Evolutionary conservation across 2,113 vertebrate species (phyloP), one percentile per base, ranked within the genome.

Genomic region (Tragelaphus buxtoni): DNA sequence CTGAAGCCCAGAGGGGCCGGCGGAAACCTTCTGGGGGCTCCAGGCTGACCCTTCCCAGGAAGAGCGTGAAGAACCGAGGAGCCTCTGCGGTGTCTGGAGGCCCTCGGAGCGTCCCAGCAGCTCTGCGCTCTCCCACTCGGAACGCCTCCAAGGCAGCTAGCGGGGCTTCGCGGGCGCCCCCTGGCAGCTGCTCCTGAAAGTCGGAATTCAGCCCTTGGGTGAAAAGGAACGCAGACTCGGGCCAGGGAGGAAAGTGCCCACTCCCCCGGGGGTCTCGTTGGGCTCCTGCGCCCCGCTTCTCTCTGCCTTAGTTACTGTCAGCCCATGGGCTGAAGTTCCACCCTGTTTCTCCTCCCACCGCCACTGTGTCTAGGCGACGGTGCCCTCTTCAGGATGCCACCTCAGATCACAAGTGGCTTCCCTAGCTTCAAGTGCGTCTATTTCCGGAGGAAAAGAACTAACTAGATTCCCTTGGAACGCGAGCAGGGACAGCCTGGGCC

Each of bases 41-140:
- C 76, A 49, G 30, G 45, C 17, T 53, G 77, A 13, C 30, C 49
- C 77, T 53, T 12, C 10, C 17, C 49, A 4, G 84, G 12, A 51
- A 20, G 45, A 26, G 30, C 17, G 49, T 18, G 14, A 28, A 9
- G 51, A 16, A 11, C 84, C 2, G 24, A 3, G 63, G 5, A 30
- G 35, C 22, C n/a, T 8, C 85, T 4, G 24, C 24, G 26, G 81
- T 1, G 9, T 32, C 53, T 14, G 49, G 7, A 35, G 51, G 51
- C 5, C 14, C 16, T 11, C 24, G 8, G 49, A 5, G 24, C 26
- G 24, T 53, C 6, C 49, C 30, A 0, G 14, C 85, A 3, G 3
- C 49, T 20, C n/a, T 16, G 47, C 12, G 9, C 61, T 7, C 32
- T 39, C 22, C 16, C 17, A 4, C 60, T 8, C 4, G 3, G 24